Base-by-base conservation (phyloP, 2,888 invertebrate genomes). In the Scrobipalpa atriplicella region DNA sequence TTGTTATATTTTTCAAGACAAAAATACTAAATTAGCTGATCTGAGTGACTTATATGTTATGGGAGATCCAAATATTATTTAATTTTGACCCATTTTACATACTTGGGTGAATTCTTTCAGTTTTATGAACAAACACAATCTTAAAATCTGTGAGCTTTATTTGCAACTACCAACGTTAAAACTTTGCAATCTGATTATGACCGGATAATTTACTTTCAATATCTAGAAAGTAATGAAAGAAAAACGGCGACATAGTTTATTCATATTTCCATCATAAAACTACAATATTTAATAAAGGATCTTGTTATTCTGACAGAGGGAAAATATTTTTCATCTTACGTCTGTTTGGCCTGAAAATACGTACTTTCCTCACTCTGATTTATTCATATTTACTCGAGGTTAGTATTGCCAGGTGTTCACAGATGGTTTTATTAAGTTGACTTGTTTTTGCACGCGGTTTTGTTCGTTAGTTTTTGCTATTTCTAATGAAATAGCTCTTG, bases 281-380 rank as follows among this genome's bases (percentile, higher is more conserved):
- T 63, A 52, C 47, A 61, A 39, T n/a, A 13, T 63, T 63, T 63
- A 63, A 63, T 63, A 63, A 63, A 51, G 63, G 38, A 63, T 38
- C 63, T 52, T 63, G 52, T 63, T 52, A 38, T 52, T 51, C 29
- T n/a, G 11, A 16, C n/a, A 21, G 29, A 52, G 52, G 63, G 18
- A 63, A 63, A 63, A 63, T 63, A 63, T 63, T 63, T 63, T 63
- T 38, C 38, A 51, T 63, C 63, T 63, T 52, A 38, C 63, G 63
- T 52, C 63, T 63, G 52, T 63, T 63, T 63, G 38, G 52, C 11
- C 63, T 3, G 52, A 43, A 52, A 63, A 63, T 38, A 63, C 63
- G 16, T 51, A 51, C 16, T 63, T 63, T 52, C n/a, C 63, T 29
- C 5, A 52, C 63, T 63, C 51, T 52, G 63, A 63, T 52, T 63